phyloP scores from a whole-genome alignment of 1,140 invertebrate genomes.

The Cydia splendana region DNA sequence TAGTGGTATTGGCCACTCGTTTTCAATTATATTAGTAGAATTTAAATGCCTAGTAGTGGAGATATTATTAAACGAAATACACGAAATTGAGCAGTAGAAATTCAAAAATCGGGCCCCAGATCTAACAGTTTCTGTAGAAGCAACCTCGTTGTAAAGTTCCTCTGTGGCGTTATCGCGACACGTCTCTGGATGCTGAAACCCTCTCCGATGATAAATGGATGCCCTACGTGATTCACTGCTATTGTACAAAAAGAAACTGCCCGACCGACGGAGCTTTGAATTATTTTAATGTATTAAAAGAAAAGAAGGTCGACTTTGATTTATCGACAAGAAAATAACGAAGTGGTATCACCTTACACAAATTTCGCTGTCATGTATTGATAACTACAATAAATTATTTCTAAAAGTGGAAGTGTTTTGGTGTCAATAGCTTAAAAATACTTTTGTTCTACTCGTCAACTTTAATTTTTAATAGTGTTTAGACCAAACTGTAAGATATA shows the following conservation, averaged over 20 bases:
- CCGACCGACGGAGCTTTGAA: slow-evolving; percentile 36
- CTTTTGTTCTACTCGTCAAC: no score
- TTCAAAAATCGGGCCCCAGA: no score
- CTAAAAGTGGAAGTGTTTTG: no score
- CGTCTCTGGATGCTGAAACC: slow-evolving; percentile 46
- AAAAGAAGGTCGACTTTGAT: slow-evolving; percentile 41
- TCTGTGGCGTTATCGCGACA: slow-evolving; percentile 46
- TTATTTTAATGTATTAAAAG: slow-evolving; percentile 42
- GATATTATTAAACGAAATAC: no score
- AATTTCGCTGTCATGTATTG: background rate
- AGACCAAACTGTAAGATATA: no score
- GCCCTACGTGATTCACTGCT: slow-evolving; percentile 52
- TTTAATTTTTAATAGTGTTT: no score
- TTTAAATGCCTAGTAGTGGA: no score
- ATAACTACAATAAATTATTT: background rate
- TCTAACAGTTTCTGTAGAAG: background rate
- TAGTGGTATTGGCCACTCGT: no score
- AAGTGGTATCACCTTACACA: background rate
- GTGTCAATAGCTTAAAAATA: no score
- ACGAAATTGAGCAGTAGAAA: no score
- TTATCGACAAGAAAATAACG: slow-evolving; percentile 37
- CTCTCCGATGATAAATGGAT: slow-evolving; percentile 55
- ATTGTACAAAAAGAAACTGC: slow-evolving; percentile 41
- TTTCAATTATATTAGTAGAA: no score
- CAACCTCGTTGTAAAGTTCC: slow-evolving; percentile 1